Evolutionary conservation across 2,797 vertebrate genomes (phyloP).

Genomic region (Lithobates pipiens): DNA sequence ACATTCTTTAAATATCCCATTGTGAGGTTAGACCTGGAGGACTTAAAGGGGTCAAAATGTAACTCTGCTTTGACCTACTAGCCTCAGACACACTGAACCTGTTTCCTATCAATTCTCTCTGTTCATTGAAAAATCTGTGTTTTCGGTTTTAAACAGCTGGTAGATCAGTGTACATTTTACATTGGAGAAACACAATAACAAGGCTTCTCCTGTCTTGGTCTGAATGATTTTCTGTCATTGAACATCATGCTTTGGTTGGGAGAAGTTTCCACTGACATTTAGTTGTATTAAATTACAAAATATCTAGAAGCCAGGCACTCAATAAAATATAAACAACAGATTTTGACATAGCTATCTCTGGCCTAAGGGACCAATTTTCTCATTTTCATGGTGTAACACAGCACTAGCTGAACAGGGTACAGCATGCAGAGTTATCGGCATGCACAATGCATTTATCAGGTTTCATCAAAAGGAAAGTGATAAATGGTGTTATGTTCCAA

Average conservation of each 20-base stretch:
- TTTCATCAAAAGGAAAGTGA: constrained; percentile 41
- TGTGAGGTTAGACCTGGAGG: neutral
- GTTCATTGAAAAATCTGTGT: constrained; percentile 18
- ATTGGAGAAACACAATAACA: constrained; percentile 63
- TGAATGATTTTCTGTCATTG: constrained; percentile 75
- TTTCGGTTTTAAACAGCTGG: constrained; percentile 57
- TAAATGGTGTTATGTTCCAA: constrained; percentile 46
- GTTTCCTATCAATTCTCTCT: constrained; percentile 33
- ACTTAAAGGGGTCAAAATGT: neutral
- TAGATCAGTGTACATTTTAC: constrained; percentile 63
- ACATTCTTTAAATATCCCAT: too few species aligned
- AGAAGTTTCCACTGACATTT: constrained; percentile 76
- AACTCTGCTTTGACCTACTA: constrained; percentile 1
- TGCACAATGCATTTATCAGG: constrained; percentile 57
- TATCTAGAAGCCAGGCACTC: constrained; percentile 74
- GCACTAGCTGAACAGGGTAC: constrained; percentile 67
- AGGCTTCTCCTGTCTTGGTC: constrained; percentile 69
- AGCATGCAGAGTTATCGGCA: constrained; percentile 57
- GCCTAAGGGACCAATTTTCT: constrained; percentile 78
- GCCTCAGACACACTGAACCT: constrained; percentile 4
- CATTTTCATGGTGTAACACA: constrained; percentile 72
- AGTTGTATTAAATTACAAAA: constrained; percentile 77
- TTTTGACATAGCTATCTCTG: constrained; percentile 73
- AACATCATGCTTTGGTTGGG: constrained; percentile 74
- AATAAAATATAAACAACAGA: constrained; percentile 74